Evolutionary conservation across 2,113 vertebrate genomes (phyloP).

Genomic region (Alosa alosa): DNA sequence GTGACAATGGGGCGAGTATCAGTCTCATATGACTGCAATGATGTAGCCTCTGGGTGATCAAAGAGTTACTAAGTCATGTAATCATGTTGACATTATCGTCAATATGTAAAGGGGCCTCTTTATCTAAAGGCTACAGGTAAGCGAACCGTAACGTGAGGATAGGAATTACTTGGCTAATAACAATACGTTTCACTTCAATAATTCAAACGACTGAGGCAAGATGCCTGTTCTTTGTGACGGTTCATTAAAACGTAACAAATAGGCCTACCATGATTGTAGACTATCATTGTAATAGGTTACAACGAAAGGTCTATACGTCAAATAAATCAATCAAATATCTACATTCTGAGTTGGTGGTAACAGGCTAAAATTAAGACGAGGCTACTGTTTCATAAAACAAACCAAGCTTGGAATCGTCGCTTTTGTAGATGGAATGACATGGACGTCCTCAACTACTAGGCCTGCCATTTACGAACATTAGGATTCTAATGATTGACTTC

Average conservation of each 20-base stretch:
- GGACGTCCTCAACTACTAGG: not conserved
- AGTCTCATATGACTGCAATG: no score
- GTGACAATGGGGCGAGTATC: not conserved
- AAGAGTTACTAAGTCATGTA: not conserved
- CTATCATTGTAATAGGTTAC: no score
- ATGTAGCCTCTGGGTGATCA: not conserved
- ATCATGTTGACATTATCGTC: not conserved
- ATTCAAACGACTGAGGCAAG: not conserved
- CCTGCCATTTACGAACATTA: slow-evolving; percentile 42
- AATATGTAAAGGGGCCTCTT: not conserved
- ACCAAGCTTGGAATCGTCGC: not conserved
- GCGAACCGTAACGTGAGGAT: not conserved
- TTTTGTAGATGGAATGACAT: not conserved
- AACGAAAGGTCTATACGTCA: no score
- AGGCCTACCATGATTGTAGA: not conserved
- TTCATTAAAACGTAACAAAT: not conserved
- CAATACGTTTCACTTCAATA: not conserved
- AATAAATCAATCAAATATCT: not conserved
- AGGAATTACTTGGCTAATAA: not conserved
- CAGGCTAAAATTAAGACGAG: not conserved
- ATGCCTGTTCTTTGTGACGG: not conserved
- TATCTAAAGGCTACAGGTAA: not conserved
- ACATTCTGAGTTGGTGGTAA: not conserved
- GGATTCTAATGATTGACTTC: slow-evolving; percentile 69
- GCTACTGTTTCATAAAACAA: not conserved